phyloP scores from a whole-genome alignment of 2,888 invertebrate genomes.

The Chelonus formosanus region DNA sequence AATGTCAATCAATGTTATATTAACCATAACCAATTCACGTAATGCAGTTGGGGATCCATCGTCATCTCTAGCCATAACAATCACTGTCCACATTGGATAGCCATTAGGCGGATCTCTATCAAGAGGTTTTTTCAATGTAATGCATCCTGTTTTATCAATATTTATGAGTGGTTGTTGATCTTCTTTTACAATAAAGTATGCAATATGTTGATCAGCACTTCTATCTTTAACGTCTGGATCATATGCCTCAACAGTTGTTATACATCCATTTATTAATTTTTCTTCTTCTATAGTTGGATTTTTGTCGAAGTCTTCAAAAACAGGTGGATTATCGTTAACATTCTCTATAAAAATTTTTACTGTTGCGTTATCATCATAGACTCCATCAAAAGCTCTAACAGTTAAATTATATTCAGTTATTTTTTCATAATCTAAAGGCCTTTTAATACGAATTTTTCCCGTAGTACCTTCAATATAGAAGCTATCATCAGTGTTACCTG shows the following conservation, averaged over 20 bases:
- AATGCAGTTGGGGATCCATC: conserved; percentile 72
- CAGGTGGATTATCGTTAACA: conserved; percentile 92
- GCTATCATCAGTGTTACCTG: conserved; percentile 86
- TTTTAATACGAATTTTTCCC: conserved; percentile 84
- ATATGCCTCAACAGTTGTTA: conserved; percentile 74
- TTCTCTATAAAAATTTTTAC: conserved; percentile 88
- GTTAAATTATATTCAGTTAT: conserved; percentile 86
- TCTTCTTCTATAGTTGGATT: conserved; percentile 82
- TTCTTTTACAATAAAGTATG: conserved; percentile 77
- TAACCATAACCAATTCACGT: conserved; percentile 74
- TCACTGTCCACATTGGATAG: conserved; percentile 75
- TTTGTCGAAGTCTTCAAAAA: conserved; percentile 76
- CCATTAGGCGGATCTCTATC: conserved; percentile 92
- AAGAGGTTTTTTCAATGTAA: conserved; percentile 77
- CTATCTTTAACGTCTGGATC: conserved; percentile 87
- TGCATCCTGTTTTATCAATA: conserved; percentile 80
- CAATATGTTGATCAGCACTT: conserved; percentile 79
- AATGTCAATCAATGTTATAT: conserved; percentile 76
- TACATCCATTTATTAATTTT: conserved; percentile 69
- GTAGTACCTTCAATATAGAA: conserved; percentile 87
- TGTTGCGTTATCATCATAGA: conserved; percentile 81
- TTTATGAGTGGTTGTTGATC: conserved; percentile 76
- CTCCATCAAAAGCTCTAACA: conserved; percentile 85
- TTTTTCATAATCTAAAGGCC: conserved; percentile 82
- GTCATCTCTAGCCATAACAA: conserved; percentile 78